Percentiles rank a stretch among this genome's conserved stretches.
phyloP scores from a whole-genome alignment of 2,888 invertebrate species.

The Nebria brevicollis region DNA sequence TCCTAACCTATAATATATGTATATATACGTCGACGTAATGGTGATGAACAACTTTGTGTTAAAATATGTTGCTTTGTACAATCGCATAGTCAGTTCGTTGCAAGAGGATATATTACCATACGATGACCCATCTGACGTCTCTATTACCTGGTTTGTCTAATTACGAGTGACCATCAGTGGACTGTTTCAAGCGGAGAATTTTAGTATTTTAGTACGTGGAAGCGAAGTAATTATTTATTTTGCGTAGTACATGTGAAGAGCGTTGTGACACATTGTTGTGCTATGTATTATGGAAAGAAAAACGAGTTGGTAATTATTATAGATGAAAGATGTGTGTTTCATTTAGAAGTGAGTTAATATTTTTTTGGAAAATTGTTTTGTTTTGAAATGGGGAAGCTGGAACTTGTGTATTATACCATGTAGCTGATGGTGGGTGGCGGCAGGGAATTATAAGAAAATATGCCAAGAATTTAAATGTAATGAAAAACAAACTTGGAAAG shows the following conservation, averaged over 20 bases:
- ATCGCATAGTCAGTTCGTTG: not conserved
- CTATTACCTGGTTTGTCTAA: not conserved
- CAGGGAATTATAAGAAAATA: conserved; percentile 24
- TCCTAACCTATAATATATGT: not conserved
- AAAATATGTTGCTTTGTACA: conserved; percentile 21
- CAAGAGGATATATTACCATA: not conserved
- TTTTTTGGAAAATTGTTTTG: too few relatives aligned
- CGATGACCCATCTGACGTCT: not conserved
- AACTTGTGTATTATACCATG: not conserved
- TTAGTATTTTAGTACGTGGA: not conserved
- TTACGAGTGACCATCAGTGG: not conserved
- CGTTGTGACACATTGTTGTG: too few relatives aligned
- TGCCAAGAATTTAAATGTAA: conserved; percentile 37
- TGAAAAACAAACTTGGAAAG: conserved; percentile 31
- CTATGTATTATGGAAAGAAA: too few relatives aligned
- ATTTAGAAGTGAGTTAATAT: too few relatives aligned
- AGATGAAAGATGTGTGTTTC: too few relatives aligned
- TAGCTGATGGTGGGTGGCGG: not conserved
- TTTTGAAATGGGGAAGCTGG: not conserved
- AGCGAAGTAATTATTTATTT: not conserved
- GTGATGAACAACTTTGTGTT: conserved; percentile 8
- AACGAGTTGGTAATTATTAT: too few relatives aligned
- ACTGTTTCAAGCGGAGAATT: not conserved
- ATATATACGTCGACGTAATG: conserved; percentile 8
- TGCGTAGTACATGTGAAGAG: too few relatives aligned